Evolutionary conservation across 2,113 vertebrate genomes (phyloP).

Genomic region (Paramisgurnus dabryanus): DNA sequence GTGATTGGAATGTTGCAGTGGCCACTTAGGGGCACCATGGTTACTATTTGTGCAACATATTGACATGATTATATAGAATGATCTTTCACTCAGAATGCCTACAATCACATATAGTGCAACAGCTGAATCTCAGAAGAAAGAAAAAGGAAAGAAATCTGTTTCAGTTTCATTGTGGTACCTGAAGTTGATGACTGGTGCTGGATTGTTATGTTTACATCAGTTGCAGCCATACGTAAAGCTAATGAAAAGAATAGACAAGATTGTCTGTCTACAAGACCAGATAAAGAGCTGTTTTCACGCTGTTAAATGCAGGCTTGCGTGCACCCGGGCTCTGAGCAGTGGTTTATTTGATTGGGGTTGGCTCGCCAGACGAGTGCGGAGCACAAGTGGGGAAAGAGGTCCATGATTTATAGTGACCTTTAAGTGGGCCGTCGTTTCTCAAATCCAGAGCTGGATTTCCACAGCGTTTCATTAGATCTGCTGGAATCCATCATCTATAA

Average conservation of each 20-base stretch:
- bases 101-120: too few relatives aligned
- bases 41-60: constrained; percentile 27
- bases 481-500: constrained; percentile 65
- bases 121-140: background rate
- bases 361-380: constrained; percentile 29
- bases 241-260: constrained; percentile 7
- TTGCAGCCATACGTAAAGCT: background rate
- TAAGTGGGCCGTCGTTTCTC: constrained; percentile 60
- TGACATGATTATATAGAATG: background rate
- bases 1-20: constrained; percentile 52
- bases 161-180: background rate
- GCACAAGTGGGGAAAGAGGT: constrained; percentile 32
- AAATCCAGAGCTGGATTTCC: constrained; percentile 55
- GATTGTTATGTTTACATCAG: constrained; percentile 5
- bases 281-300: background rate
- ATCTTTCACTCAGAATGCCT: too few relatives aligned
- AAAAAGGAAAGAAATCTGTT: background rate
- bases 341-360: constrained; percentile 46
- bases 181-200: background rate
- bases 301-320: constrained; percentile 19
- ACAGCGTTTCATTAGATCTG: constrained; percentile 66
- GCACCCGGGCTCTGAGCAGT: background rate
- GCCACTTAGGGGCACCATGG: constrained; percentile 51
- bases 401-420: constrained; percentile 72
- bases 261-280: constrained; percentile 9